These are phyloP conservation scores for Anastrepha ludens DNA, from an alignment of 1,140 invertebrate species.

Conservation along the genomic window DNA sequence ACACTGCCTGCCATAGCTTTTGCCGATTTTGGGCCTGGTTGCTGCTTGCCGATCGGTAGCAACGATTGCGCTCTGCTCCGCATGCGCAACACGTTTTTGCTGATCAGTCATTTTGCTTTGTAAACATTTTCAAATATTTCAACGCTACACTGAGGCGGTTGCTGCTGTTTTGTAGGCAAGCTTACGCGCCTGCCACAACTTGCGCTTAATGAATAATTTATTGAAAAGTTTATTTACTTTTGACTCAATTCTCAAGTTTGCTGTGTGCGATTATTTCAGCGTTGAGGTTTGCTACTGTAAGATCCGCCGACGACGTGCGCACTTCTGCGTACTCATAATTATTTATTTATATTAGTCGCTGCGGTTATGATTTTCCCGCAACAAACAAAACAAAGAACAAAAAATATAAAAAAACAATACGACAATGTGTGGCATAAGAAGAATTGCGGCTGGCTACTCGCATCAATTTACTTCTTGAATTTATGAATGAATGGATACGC, in stretches of 20 bases:
- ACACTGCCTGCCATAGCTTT: not conserved
- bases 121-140: not conserved
- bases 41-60: not conserved
- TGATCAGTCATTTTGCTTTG: conserved; percentile 15
- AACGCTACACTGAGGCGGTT: not conserved
- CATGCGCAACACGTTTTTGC: conserved; percentile 8
- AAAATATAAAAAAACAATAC: not conserved
- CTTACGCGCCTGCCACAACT: conserved; percentile 5
- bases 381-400: not conserved
- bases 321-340: not conserved
- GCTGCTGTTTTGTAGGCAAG: not conserved
- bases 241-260: conserved; percentile 1
- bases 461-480: not conserved
- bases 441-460: conserved; percentile 9
- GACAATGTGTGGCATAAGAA: not conserved
- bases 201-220: conserved; percentile 19
- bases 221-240: conserved; percentile 39
- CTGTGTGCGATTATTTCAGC: not conserved
- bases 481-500: conserved; percentile 55
- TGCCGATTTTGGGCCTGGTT: not conserved
- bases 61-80: not conserved
- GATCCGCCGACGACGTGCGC: not conserved
- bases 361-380: not conserved
- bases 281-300: not conserved
- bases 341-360: not conserved